Evolutionary conservation across 2,113 vertebrate genomes (phyloP).

Genomic region (Cinclus cinclus): DNA sequence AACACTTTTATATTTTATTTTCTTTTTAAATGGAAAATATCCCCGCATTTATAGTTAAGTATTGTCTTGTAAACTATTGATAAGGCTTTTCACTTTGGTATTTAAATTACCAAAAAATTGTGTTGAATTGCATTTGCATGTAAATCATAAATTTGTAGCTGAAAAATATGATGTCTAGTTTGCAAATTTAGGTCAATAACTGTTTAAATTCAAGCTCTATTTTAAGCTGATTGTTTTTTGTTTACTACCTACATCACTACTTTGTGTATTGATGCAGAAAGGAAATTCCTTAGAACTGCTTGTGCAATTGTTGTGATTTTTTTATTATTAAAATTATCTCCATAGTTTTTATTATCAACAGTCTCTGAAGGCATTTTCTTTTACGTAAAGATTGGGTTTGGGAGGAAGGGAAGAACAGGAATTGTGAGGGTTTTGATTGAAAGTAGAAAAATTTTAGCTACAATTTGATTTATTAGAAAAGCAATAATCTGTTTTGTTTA

Average conservation of each 20-base stretch:
- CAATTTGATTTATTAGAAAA: slow-evolving; percentile 13
- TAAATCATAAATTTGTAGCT: not conserved
- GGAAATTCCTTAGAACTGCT: not conserved
- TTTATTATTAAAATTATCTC: not conserved
- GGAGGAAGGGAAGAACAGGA: not conserved
- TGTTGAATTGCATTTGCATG: not conserved
- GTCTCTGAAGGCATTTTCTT: not conserved
- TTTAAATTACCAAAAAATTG: not conserved
- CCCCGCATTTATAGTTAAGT: not conserved
- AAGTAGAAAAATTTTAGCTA: not conserved
- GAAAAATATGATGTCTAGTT: not conserved
- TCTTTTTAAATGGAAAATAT: not conserved
- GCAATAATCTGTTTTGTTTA: slow-evolving; percentile 2
- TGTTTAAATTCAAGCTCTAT: not conserved
- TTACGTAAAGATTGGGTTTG: not conserved
- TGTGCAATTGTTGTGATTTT: not conserved
- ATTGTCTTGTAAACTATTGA: not conserved
- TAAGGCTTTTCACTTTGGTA: not conserved
- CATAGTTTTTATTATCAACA: not conserved
- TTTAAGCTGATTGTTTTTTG: not conserved
- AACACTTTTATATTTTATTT: not conserved
- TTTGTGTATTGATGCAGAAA: not conserved
- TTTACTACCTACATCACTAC: not conserved
- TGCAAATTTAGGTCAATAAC: not conserved
- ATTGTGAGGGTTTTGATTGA: not conserved